Evolutionary conservation across 2,888 invertebrate species (phyloP).

Genomic region (Caenorhabditis panamensis): DNA sequence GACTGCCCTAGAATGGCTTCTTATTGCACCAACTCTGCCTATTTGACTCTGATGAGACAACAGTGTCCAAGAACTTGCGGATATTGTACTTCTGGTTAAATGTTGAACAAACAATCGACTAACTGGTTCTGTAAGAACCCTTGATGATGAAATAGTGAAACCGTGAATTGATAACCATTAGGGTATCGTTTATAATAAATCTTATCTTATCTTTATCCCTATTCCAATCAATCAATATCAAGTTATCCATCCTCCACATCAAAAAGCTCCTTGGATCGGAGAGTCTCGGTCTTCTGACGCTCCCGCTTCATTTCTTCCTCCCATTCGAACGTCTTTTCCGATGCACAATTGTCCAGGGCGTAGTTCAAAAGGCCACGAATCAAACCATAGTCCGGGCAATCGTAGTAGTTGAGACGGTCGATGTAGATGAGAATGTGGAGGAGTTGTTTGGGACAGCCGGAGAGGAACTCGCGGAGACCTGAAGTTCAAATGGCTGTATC

Average conservation of each 20-base stretch:
- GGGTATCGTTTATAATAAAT: too few relatives aligned
- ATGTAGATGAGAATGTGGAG: constrained; percentile 64
- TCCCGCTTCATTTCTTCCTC: constrained; percentile 41
- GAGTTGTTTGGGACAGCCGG: constrained; percentile 74
- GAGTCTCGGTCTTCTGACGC: constrained; percentile 16
- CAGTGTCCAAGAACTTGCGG: constrained; percentile 50
- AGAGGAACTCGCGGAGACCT: constrained; percentile 64
- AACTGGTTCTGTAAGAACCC: too few relatives aligned
- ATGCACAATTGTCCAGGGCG: constrained; percentile 21
- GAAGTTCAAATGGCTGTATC: constrained; percentile 23
- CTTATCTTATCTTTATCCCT: too few relatives aligned
- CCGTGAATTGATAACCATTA: neutral
- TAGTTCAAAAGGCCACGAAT: constrained; percentile 62
- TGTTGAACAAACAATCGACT: neutral
- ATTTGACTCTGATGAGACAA: constrained; percentile 36
- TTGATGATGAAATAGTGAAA: neutral
- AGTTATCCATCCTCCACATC: constrained; percentile 40
- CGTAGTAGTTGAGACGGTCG: constrained; percentile 70
- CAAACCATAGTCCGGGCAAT: constrained; percentile 70
- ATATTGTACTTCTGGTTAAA: constrained; percentile 44
- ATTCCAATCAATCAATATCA: neutral
- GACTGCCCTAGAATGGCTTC: constrained; percentile 32
- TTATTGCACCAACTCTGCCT: constrained; percentile 16
- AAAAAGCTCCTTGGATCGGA: constrained; percentile 32
- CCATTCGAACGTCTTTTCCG: constrained; percentile 29